These are phyloP conservation scores for Pygathrix nemaeus DNA, from an alignment of 2,113 vertebrate species.

Conservation along the genomic window DNA sequence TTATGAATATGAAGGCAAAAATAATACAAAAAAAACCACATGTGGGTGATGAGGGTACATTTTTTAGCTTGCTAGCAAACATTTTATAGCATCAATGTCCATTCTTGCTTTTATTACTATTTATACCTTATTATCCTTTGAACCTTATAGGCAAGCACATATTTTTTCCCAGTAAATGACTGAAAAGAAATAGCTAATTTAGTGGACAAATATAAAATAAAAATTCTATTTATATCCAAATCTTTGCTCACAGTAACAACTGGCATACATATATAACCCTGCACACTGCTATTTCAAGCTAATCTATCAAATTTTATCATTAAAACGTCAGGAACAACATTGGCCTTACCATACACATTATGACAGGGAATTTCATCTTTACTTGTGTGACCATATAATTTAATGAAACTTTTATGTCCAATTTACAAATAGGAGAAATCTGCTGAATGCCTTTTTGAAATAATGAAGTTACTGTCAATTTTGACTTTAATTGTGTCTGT, in stretches of 20 bases:
- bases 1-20: background rate
- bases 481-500: constrained; percentile 70
- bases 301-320: constrained; percentile 6
- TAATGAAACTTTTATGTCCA: constrained; percentile 14
- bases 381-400: background rate
- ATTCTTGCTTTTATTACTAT: background rate
- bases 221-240: background rate
- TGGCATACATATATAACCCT: background rate
- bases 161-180: background rate
- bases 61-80: background rate
- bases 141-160: background rate
- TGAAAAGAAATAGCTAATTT: background rate
- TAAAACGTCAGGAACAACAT: constrained; percentile 17
- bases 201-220: background rate
- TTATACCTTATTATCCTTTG: background rate
- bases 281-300: background rate
- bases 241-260: background rate
- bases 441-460: constrained; percentile 12
- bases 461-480: constrained; percentile 52
- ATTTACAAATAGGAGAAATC: constrained; percentile 42
- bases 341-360: background rate
- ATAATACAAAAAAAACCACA: background rate
- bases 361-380: constrained; percentile 13
- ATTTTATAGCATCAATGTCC: background rate
- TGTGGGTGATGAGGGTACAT: background rate